Conservation (phyloP, 2,113 vertebrate genomes). For the Crotalus viridis region DNA sequence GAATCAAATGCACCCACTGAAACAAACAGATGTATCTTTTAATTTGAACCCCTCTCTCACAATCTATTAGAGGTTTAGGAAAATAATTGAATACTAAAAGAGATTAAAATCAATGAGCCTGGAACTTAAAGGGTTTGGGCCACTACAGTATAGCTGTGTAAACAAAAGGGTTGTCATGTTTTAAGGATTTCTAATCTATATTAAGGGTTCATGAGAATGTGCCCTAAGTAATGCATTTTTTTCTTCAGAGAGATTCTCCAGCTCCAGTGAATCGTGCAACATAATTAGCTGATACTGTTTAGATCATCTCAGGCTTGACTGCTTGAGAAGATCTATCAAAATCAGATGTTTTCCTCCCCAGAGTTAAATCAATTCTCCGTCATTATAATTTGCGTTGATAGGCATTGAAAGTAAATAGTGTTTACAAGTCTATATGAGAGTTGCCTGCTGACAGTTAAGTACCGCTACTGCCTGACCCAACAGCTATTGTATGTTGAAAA, state of each 20-base stretch:
- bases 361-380: fast-evolving
- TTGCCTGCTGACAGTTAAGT: not conserved
- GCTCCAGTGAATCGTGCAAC: not conserved
- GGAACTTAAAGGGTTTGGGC: not conserved
- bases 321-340: not conserved
- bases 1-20: not conserved
- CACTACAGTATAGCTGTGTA: not conserved
- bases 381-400: not conserved
- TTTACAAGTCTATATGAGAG: not conserved
- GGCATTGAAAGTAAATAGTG: not conserved
- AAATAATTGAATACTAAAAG: not conserved
- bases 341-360: not conserved
- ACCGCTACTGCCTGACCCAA: fast-evolving
- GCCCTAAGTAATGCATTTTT: not conserved
- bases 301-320: not conserved
- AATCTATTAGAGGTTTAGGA: not conserved
- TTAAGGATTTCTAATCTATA: not conserved
- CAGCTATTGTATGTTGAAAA: conserved; percentile 11
- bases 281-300: not conserved
- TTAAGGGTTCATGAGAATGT: conserved; percentile 9
- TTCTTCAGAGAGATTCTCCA: fast-evolving
- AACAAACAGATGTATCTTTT: not conserved
- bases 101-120: not conserved
- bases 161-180: not conserved
- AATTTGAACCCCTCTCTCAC: not conserved